Base-by-base conservation (phyloP, 1,140 invertebrate genomes). In the Frieseomelitta varia region DNA sequence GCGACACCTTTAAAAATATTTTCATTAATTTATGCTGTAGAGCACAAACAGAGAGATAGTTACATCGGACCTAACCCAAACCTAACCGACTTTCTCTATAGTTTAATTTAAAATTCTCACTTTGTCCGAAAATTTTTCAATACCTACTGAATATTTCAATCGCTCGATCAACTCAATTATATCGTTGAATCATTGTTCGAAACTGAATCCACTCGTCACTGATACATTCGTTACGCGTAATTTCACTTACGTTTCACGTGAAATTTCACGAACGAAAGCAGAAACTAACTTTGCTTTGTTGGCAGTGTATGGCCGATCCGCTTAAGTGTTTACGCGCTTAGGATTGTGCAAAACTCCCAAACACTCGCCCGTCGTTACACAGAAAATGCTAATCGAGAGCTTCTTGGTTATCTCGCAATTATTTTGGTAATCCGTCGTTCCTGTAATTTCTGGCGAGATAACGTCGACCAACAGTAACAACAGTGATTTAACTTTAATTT, bases 351-450 rank as follows among this genome's bases (percentile, higher is more conserved):
- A 79, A 53, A 30, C 51, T 53, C 79, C 11, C 21, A 30, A 61
- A 65, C n/a, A n/a, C n/a, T 51, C 63, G 56, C n/a, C 39, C 8
- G 8, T 47, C 69, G 24, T 12, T 65, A 39, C 30, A 47, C 55
- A n/a, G 69, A 85, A 85, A 87, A 82, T 85, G 39, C n/a, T 85
- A 82, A 87, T 88, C 21, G 39, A n/a, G 10, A 17, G 51, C 53
- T 61, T 81, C 51, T 81, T 63, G 39, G 27, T 79, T 55, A 81
- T 63, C 17, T 74, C 21, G 47, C 67, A 84, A 61, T 84, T 75
- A 79, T 76, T n/a, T 79, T 47, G 61, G 30, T 55, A n/a, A 53
- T 19, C 69, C 30, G 69, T 51, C 24, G 17, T 2, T 4, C 24
- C 51, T 27, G 51, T 84, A 86, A 88, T 71, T 84, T 79, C 34